Conservation (phyloP, 1,140 invertebrate genomes). For the Caenorhabditis tropicalis region DNA sequence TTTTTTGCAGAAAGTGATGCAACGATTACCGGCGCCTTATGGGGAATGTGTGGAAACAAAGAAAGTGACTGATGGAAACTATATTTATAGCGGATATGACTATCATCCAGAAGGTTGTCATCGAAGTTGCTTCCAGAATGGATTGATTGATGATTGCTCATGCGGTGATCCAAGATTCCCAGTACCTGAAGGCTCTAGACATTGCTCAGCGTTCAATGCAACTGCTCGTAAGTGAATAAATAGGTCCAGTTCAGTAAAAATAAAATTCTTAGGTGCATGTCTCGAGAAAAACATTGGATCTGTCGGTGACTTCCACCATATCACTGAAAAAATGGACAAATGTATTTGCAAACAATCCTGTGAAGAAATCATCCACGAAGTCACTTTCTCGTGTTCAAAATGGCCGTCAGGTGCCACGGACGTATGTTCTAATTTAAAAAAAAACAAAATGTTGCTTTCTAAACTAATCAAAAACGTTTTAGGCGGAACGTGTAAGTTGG, state of each 20-base stretch:
- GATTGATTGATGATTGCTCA: slow-evolving; percentile 45
- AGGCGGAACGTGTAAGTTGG: slow-evolving; percentile 31
- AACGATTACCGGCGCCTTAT: slow-evolving; percentile 46
- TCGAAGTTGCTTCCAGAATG: slow-evolving; percentile 55
- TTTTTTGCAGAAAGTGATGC: slow-evolving; percentile 51
- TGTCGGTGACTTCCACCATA: slow-evolving; percentile 54
- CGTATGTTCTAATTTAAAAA: not conserved
- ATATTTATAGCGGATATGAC: slow-evolving; percentile 51
- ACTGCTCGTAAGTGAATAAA: slow-evolving; percentile 37
- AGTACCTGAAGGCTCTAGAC: slow-evolving; percentile 8
- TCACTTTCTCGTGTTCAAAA: slow-evolving; percentile 50
- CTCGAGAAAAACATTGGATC: slow-evolving; percentile 50
- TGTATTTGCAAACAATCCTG: slow-evolving; percentile 55
- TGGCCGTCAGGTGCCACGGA: slow-evolving; percentile 56
- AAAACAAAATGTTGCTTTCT: too few species aligned
- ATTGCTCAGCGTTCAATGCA: slow-evolving; percentile 56
- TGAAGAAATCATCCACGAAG: slow-evolving; percentile 49
- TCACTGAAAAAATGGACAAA: slow-evolving; percentile 47
- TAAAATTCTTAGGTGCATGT: slow-evolving; percentile 42
- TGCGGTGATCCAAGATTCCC: slow-evolving; percentile 56
- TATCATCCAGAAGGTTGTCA: slow-evolving; percentile 56
- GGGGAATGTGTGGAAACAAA: slow-evolving; percentile 45
- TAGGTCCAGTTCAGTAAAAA: not conserved
- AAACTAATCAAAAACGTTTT: slow-evolving; percentile 7
- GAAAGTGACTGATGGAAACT: not conserved